These are phyloP conservation scores for Capitulum mitella DNA, from an alignment of 2,888 invertebrate species.

Conservation along the genomic window DNA sequence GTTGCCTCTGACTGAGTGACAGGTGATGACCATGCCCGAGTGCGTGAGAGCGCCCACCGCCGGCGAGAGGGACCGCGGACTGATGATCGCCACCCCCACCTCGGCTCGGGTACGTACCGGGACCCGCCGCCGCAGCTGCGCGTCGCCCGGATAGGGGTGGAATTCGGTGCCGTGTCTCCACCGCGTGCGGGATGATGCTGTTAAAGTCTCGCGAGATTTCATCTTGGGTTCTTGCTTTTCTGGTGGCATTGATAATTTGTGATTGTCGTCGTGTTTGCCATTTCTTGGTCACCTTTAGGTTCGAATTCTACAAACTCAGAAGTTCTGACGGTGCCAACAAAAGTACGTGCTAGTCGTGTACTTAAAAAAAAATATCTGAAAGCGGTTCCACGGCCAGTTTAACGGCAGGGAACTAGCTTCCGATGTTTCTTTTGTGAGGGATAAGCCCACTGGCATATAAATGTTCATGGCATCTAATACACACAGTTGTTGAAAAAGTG, in stretches of 20 bases:
- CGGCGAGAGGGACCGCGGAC: neutral
- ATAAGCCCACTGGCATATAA: no score
- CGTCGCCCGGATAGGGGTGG: neutral
- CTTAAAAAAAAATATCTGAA: no score
- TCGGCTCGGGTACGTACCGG: neutral
- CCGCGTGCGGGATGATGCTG: neutral
- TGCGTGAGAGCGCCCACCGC: neutral
- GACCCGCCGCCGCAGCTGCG: neutral
- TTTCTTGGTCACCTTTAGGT: no score
- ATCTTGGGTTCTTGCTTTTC: neutral
- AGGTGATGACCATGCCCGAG: neutral
- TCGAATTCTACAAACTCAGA: no score
- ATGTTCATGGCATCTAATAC: no score
- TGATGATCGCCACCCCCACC: neutral
- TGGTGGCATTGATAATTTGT: neutral
- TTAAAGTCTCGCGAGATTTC: no score
- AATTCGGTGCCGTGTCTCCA: neutral
- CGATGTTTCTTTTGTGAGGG: no score
- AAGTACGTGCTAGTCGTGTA: no score
- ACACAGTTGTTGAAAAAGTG: no score
- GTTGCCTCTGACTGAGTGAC: neutral
- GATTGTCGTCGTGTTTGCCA: neutral
- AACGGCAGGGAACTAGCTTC: no score
- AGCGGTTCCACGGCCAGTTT: no score
- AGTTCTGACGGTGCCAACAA: no score